These are phyloP conservation scores for Manis pentadactyla DNA, from an alignment of 2,797 vertebrate genomes.

Conservation along the genomic window DNA sequence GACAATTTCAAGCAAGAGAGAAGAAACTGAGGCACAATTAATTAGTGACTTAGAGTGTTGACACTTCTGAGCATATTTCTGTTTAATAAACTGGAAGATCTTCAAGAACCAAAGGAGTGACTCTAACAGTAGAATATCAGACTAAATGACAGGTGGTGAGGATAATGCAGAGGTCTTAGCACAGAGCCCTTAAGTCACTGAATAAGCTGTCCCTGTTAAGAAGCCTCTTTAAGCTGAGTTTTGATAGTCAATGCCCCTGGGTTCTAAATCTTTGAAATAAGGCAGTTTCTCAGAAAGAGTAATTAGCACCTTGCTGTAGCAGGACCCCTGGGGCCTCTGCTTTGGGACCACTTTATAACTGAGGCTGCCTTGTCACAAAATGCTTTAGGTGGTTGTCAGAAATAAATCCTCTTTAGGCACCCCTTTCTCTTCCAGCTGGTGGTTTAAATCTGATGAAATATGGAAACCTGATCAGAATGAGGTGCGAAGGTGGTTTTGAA, in stretches of 20 bases:
- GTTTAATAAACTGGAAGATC: not conserved
- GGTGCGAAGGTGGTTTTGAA: not conserved
- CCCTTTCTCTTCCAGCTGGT: not conserved
- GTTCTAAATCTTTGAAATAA: slow-evolving; percentile 54
- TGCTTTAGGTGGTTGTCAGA: slow-evolving; percentile 43
- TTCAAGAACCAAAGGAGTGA: not conserved
- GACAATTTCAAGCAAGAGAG: not conserved
- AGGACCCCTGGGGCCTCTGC: not conserved
- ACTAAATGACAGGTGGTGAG: not conserved
- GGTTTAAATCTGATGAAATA: not conserved
- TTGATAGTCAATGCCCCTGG: slow-evolving; percentile 4
- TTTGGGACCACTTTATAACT: slow-evolving; percentile 18
- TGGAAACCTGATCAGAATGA: not conserved
- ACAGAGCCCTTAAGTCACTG: not conserved
- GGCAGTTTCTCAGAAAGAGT: slow-evolving; percentile 55
- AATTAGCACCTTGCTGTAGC: slow-evolving; percentile 58
- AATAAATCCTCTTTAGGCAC: not conserved
- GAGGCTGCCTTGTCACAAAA: not conserved
- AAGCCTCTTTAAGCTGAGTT: slow-evolving; percentile 57
- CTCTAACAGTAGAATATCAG: not conserved
- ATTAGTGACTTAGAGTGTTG: not conserved
- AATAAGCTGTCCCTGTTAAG: slow-evolving; percentile 20
- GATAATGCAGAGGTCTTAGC: not conserved
- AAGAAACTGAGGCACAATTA: slow-evolving; percentile 6
- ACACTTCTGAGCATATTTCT: slow-evolving; percentile 27